Evolutionary conservation across 2,888 invertebrate species (phyloP), one percentile per base, ranked within the genome.

Genomic region (Ichneumoninae sp.): DNA sequence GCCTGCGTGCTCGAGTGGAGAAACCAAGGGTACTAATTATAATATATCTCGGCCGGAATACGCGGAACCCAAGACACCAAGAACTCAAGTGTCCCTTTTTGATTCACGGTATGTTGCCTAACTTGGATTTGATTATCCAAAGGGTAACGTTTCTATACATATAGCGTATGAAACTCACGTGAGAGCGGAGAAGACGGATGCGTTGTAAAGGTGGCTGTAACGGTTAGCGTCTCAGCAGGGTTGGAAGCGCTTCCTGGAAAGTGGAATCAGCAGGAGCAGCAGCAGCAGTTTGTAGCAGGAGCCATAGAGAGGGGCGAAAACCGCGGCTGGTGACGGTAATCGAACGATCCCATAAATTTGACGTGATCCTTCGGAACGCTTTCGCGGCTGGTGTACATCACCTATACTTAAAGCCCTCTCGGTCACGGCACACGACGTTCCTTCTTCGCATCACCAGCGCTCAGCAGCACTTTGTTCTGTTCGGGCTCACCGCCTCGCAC

Each of bases 31-130:
- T 85, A 87, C 91, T 91, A 92, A 92, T 91, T 91, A 90, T 90
- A 89, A 91, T 92, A 90, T 91, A 91, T 90, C 90, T 88, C 54
- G 87, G 76, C 60, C 44, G 87, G 89, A 86, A 87, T 88, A 87
- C 86, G 60, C 36, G 89, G 87, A 88, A 90, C 90, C 89, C 87
- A 81, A 70, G 66, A 60, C 76, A 80, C 83, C 85, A 83, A 85
- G 90, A 89, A 89, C 85, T 81, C 71, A 52, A 63, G 22, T 33
- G 30, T 74, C 6, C 26, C 16, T 57, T 57, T 26, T 26, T 13
- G 26, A 26, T 3, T 57, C 10, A 13, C 13, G 57, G 6, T 33
- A 33, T n/a, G 6, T 30, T 63, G 30, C 16, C 16, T 63, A 16
- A 63, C 16, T 33, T n/a, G 16, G 63, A 33, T 16, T 30, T 6